Conservation (phyloP, 2,113 vertebrate species). For the Cariama cristata region DNA sequence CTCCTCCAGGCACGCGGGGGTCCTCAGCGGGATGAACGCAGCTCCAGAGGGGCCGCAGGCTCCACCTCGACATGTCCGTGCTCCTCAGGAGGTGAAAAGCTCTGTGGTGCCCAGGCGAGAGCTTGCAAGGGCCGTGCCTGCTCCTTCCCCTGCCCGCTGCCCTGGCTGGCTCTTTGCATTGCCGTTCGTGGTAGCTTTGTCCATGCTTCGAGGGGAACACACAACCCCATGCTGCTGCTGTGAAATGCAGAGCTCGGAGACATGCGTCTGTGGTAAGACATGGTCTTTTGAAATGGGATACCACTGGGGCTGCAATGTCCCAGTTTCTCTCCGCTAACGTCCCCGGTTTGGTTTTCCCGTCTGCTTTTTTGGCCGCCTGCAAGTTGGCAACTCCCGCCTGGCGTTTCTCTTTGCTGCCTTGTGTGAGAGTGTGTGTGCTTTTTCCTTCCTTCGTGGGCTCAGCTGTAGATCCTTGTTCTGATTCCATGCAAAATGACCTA, state of each 20-base stretch:
- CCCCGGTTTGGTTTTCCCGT: slow-evolving; percentile 72
- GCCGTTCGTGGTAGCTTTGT: not conserved
- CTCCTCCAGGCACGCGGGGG: not conserved
- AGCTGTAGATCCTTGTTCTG: slow-evolving; percentile 55
- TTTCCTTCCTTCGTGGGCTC: slow-evolving; percentile 33
- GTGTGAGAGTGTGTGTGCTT: slow-evolving; percentile 7
- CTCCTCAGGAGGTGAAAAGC: not conserved
- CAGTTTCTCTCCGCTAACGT: slow-evolving; percentile 18
- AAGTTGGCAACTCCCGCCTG: slow-evolving; percentile 38
- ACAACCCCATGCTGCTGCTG: slow-evolving; percentile 24
- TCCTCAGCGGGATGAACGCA: fast-evolving
- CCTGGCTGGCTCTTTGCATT: not conserved
- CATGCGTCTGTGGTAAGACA: slow-evolving; percentile 59
- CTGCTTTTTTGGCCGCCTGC: slow-evolving; percentile 57
- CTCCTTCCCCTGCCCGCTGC: not conserved
- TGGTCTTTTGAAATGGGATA: slow-evolving; percentile 56
- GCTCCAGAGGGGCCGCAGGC: not conserved
- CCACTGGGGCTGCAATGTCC: slow-evolving; percentile 18
- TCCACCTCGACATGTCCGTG: fast-evolving
- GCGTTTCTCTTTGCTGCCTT: slow-evolving; percentile 18
- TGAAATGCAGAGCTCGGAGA: slow-evolving; percentile 4
- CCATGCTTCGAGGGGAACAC: not conserved
- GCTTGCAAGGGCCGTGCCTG: not conserved
- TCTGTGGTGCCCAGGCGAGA: not conserved
- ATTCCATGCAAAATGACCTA: slow-evolving; percentile 66